phyloP scores from a whole-genome alignment of 2,888 invertebrate species.

The Meloe dianella region DNA sequence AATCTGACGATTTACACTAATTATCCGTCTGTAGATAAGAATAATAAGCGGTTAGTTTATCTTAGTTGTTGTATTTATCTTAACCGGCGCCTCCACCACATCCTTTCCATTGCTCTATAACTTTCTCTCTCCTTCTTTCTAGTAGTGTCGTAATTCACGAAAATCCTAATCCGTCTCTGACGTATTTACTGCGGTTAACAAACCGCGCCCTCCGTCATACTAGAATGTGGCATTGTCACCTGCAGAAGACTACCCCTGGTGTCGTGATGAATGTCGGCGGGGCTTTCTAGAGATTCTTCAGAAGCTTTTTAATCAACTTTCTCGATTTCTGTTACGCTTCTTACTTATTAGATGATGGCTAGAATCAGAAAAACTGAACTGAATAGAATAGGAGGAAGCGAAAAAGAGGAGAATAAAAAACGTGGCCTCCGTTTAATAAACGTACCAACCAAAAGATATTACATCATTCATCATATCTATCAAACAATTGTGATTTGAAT shows the following conservation, averaged over 20 bases:
- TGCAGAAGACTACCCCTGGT: constrained; percentile 11
- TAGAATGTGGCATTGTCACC: constrained; percentile 16
- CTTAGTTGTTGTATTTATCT: neutral
- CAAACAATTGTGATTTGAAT: constrained; percentile 20
- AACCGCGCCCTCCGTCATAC: constrained; percentile 10
- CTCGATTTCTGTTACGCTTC: neutral
- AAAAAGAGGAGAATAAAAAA: neutral
- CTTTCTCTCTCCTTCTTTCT: neutral
- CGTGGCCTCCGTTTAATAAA: constrained; percentile 1
- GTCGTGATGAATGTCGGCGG: constrained; percentile 8
- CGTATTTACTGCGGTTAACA: constrained; percentile 16
- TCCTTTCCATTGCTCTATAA: neutral
- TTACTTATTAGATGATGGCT: neutral
- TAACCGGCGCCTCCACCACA: constrained; percentile 16
- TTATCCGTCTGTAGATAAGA: constrained; percentile 5
- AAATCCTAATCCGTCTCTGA: constrained; percentile 16
- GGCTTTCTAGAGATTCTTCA: neutral
- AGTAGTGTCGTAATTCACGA: constrained; percentile 9
- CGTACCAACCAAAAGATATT: constrained; percentile 23
- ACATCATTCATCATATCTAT: constrained; percentile 31
- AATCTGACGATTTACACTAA: constrained; percentile 9
- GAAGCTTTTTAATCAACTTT: constrained; percentile 10
- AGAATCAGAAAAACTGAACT: neutral
- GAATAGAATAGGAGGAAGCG: neutral
- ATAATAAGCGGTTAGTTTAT: constrained; percentile 6